Evolutionary conservation across 2,888 invertebrate genomes (phyloP), one percentile per base, ranked within the genome.

Genomic region (Protodeltote pygarga): DNA sequence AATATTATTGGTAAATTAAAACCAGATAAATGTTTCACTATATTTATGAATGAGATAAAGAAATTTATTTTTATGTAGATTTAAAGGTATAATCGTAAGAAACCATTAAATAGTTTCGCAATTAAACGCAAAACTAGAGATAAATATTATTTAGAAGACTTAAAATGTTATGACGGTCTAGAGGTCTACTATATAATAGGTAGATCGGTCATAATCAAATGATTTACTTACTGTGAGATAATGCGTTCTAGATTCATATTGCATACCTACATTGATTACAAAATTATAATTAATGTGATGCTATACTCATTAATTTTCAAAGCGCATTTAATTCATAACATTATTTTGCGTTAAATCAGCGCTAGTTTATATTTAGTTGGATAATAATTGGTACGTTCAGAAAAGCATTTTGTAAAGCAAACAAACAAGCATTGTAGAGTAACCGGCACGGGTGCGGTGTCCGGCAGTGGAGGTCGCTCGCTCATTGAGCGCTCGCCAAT

Each of bases 401-500:
- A 83, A 85, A 84, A 84, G 78, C 80, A 81, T 73, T 87, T 86
- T 88, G 85, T 87, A 42, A 79, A 76, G 78, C 80, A 77, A 81
- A 84, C 87, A 86, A 84, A 83, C 80, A 76, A 65, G 73, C 73
- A 83, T 83, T 85, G 81, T 80, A 58, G 55, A 71, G 73, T 60
- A 54, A 66, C 66, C 54, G 67, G 67, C 59, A 67, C 87, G 86
- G 87, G 89, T 79, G 91, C 89, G 89, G 89, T 82, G 88, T 87
- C 88, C 89, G 89, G 82, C 76, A 14, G 57, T 71, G 72, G 85
- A 89, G 85, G 87, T 80, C 86, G 83, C 62, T 42, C 71, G 67
- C 81, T 85, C 89, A 89, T 83, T 89, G 86, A 85, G 83, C 75
- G 75, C 81, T 81, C 82, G 87, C 84, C 91, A 91, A 92, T 92